Evolutionary conservation across 2,888 invertebrate species (phyloP), one percentile per base, ranked within the genome.

Genomic region (Drosophila cracens): DNA sequence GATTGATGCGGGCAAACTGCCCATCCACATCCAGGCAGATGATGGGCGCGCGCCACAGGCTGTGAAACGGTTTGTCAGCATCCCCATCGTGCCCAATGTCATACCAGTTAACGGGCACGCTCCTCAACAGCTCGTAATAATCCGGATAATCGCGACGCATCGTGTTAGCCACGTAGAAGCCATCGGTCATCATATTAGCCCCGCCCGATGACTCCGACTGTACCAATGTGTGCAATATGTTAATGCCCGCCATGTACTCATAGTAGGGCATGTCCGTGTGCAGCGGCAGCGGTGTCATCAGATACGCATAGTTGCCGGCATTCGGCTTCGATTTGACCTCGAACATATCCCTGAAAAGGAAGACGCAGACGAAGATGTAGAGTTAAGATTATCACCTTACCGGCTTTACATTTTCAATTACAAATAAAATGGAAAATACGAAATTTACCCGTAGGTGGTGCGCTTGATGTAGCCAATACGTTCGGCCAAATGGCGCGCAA

Each of bases 231-330:
- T 96, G 96, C 4, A 97, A 92, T 82, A 96, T 92, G 91, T 96
- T 96, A 0, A 95, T 95, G 70, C 96, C 96, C 0, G 96, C 96
- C 71, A 83, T 95, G 87, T 96, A 95, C 74, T 95, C 95, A 83
- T 96, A 96, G 87, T 96, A 97, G 0, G 96, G 96, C 76, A 96
- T 93, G 91, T 97, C 96, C 0, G 95, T 95, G 86, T 97, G 97
- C 82, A 96, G 93, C 72, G 96, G 96, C 36, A 97, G 93, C 53
- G 95, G 94, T 34, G 94, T 94, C 38, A 95, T 95, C 46, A 96
- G 92, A 85, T 96, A 97, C 0, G 97, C 96, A 71, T 96, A 95
- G 89, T 97, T 97, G 53, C 94, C 95, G 0, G 96, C 95, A 73
- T 95, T 95, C 4, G 94, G 92, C 59, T 96, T 96, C 16, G 95